Conservation (phyloP, 2,888 invertebrate genomes). For the Metellina segmentata region DNA sequence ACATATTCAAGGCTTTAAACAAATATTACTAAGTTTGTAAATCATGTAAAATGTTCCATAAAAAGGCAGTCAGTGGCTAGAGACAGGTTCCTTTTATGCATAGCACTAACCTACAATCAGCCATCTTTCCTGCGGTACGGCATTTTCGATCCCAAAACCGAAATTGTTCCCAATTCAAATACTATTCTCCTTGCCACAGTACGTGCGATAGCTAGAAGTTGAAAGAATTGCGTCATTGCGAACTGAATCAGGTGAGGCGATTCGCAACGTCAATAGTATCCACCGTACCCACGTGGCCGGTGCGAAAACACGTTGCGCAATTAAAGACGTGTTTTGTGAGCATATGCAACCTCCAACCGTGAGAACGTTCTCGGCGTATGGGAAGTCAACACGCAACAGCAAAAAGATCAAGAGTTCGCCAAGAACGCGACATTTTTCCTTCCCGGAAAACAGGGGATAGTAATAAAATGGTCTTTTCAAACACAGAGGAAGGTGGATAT, state of each 20-base stretch:
- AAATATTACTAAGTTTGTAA: too few relatives aligned
- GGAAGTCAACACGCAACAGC: neutral
- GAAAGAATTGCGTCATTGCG: neutral
- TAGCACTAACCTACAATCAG: too few relatives aligned
- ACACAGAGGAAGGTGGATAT: neutral
- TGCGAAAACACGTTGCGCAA: slow-evolving; percentile 37
- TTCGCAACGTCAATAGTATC: slow-evolving; percentile 53
- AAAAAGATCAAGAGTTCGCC: neutral
- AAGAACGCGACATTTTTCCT: neutral
- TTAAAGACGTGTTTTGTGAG: neutral
- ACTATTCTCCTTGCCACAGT: too few relatives aligned
- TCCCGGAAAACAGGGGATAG: neutral
- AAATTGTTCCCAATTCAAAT: too few relatives aligned
- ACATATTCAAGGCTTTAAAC: too few relatives aligned
- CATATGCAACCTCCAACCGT: neutral
- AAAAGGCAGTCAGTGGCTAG: too few relatives aligned
- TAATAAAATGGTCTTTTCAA: neutral
- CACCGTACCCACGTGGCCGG: slow-evolving; percentile 26
- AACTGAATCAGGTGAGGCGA: slow-evolving; percentile 53
- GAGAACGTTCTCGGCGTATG: neutral
- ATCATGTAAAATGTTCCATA: too few relatives aligned
- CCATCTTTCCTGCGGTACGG: too few relatives aligned
- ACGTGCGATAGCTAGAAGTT: too few relatives aligned
- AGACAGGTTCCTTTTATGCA: too few relatives aligned
- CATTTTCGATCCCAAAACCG: too few relatives aligned